Conservation (phyloP, 92 coral and sea anemone genomes). For the Palythoa heliodiscus region DNA sequence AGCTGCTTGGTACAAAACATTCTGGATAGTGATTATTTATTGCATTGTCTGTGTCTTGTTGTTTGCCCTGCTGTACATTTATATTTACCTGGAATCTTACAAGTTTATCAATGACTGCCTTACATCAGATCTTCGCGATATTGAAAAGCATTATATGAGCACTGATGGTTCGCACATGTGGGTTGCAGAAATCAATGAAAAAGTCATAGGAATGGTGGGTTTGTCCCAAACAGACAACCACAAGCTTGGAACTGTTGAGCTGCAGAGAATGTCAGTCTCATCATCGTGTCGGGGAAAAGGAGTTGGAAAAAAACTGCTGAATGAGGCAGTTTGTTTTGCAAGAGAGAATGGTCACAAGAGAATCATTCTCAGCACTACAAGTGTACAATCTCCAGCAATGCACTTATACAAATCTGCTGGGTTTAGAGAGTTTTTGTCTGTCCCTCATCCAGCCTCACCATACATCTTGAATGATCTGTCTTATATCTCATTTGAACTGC, state of each 20-base stretch:
- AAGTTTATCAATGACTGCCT: conserved; percentile 61
- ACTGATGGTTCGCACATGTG: conserved; percentile 66
- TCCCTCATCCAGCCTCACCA: conserved; percentile 63
- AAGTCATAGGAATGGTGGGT: conserved; percentile 85
- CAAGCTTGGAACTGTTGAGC: conserved; percentile 70
- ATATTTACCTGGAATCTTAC: conserved; percentile 63
- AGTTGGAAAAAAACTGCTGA: conserved; percentile 64
- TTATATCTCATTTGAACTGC: conserved; percentile 62
- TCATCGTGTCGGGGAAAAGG: conserved; percentile 63
- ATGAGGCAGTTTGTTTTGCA: conserved; percentile 57
- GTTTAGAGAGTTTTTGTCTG: conserved; percentile 49
- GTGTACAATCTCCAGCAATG: conserved; percentile 70
- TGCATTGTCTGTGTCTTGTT: conserved; percentile 57
- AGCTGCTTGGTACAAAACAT: conserved; percentile 53
- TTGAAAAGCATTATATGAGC: conserved; percentile 64
- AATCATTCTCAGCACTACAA: conserved; percentile 63
- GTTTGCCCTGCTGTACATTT: conserved; percentile 68
- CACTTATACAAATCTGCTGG: conserved; percentile 64
- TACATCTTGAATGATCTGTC: conserved; percentile 60
- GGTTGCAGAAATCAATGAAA: conserved; percentile 72
- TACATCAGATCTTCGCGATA: conserved; percentile 65
- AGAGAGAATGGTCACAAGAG: conserved; percentile 51
- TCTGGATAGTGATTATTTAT: conserved; percentile 70
- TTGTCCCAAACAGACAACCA: conserved; percentile 50
- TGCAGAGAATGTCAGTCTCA: conserved; percentile 80